Base-by-base conservation (phyloP, 2,888 invertebrate genomes). In the Pinctada fucata region DNA sequence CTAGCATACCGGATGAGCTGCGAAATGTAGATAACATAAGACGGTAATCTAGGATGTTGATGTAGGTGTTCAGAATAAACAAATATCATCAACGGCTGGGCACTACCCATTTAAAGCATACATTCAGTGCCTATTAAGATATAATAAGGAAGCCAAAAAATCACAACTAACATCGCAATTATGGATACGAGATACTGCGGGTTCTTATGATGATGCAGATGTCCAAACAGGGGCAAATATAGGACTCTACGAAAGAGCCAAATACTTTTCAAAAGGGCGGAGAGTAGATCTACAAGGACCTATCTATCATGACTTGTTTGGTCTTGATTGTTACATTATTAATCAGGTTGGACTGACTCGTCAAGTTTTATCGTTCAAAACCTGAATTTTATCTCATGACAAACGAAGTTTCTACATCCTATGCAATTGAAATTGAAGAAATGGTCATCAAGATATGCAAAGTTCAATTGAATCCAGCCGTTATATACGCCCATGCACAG, bases 31-130 rank as follows among this genome's bases (percentile, higher is more conserved):
- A n/a, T n/a, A n/a, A n/a, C n/a, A n/a, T n/a, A n/a, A n/a, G n/a
- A n/a, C n/a, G n/a, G n/a, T n/a, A n/a, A n/a, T n/a, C n/a, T n/a
- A n/a, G n/a, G n/a, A n/a, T n/a, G 73, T 76, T 10, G 79, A 79
- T 76, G 58, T 58, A 58, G 58, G 58, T 6, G 58, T 58, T 58
- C 58, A 58, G 58, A 58, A 58, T 58, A 58, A 58, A 58, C 58
- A 58, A 58, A 10, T 58, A 10, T 58, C 58, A 10, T 10, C n/a
- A 16, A 69, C 63, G n/a, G 10, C 3, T 10, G 10, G n/a, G n/a
- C 8, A 70, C n/a, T 70, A 70, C 52, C 70, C 70, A 49, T 70
- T 31, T 31, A 70, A 70, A 51, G 70, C 70, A 10, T 51, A 51
- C 51, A 70, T 70, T 16, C 70, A 70, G 45, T 51, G 52, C 13